Percentiles rank a stretch among this genome's conserved stretches.
Conservation (phyloP, 2,888 invertebrate species). For the Lymantria monacha region DNA sequence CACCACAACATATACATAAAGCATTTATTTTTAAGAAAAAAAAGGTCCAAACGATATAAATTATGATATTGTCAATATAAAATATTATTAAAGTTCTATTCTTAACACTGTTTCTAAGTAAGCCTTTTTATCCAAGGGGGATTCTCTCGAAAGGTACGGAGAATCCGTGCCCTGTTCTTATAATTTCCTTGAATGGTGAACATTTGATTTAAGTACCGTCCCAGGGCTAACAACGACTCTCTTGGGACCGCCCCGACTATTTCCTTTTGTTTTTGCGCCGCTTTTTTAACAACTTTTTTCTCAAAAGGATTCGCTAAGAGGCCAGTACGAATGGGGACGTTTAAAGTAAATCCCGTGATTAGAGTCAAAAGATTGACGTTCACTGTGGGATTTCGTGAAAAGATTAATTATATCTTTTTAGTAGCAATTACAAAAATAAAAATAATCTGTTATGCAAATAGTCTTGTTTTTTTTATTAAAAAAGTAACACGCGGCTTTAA, state of each 20-base stretch:
- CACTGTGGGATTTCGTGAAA: conserved; percentile 54
- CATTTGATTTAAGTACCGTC: conserved; percentile 81
- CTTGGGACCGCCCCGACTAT: conserved; percentile 75
- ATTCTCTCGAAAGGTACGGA: conserved; percentile 52
- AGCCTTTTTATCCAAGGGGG: conserved; percentile 64
- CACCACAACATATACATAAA: too few species aligned
- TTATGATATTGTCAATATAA: conserved; percentile 9
- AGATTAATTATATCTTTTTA: conserved; percentile 60
- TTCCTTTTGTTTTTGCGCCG: conserved; percentile 75
- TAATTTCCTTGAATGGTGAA: conserved; percentile 78
- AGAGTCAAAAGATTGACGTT: conserved; percentile 65
- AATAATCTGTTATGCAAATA: conserved; percentile 71
- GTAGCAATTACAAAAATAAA: conserved; percentile 55
- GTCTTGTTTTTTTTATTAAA: conserved; percentile 32
- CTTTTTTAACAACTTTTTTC: conserved; percentile 71
- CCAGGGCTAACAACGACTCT: conserved; percentile 71
- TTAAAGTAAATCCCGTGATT: conserved; percentile 68
- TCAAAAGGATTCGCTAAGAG: conserved; percentile 67
- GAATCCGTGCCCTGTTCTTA: conserved; percentile 73
- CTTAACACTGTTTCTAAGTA: conserved; percentile 52
- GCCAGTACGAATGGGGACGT: conserved; percentile 54
- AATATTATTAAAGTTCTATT: conserved; percentile 48
- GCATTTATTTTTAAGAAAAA: too few species aligned
- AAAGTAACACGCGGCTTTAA: too few species aligned
- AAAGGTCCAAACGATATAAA: too few species aligned